Conservation (phyloP, 2,888 invertebrate genomes). For the Acheta domesticus region DNA sequence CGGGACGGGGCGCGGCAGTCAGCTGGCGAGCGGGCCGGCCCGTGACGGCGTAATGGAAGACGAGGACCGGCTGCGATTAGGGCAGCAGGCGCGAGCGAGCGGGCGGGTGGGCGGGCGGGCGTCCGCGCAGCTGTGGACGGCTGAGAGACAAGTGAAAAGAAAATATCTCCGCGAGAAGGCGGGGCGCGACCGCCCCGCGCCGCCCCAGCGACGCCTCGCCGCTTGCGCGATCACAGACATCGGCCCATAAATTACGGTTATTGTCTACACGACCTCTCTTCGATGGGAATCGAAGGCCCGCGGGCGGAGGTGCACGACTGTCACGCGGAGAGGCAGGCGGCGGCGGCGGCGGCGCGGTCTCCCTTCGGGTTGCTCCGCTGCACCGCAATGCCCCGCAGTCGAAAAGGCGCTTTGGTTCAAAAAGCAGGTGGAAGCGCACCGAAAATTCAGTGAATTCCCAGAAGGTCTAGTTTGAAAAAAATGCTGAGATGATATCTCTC, state of each 20-base stretch:
- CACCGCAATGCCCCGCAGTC: too few species aligned
- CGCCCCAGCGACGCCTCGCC: background rate
- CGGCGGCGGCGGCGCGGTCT: too few species aligned
- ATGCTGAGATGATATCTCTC: too few species aligned
- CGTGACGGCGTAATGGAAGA: background rate
- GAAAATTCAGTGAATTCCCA: too few species aligned
- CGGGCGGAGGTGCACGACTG: background rate
- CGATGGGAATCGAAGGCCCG: background rate
- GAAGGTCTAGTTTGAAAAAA: too few species aligned
- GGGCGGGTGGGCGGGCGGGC: too few species aligned
- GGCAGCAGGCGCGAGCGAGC: background rate
- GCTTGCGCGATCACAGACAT: background rate
- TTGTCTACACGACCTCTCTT: background rate
- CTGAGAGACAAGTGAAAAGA: slow-evolving; percentile 18
- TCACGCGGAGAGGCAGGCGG: too few species aligned
- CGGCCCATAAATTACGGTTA: slow-evolving; percentile 9
- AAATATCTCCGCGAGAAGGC: background rate
- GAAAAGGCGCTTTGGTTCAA: too few species aligned
- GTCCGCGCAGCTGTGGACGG: background rate
- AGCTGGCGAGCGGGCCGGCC: background rate
- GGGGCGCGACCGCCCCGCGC: too few species aligned
- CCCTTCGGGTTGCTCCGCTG: too few species aligned
- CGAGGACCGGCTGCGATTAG: slow-evolving; percentile 9
- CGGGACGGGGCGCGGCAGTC: background rate
- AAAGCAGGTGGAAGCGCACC: too few species aligned